These are phyloP conservation scores for Caenorhabditis sp. DNA, from an alignment of 2,888 invertebrate genomes.

Conservation along the genomic window DNA sequence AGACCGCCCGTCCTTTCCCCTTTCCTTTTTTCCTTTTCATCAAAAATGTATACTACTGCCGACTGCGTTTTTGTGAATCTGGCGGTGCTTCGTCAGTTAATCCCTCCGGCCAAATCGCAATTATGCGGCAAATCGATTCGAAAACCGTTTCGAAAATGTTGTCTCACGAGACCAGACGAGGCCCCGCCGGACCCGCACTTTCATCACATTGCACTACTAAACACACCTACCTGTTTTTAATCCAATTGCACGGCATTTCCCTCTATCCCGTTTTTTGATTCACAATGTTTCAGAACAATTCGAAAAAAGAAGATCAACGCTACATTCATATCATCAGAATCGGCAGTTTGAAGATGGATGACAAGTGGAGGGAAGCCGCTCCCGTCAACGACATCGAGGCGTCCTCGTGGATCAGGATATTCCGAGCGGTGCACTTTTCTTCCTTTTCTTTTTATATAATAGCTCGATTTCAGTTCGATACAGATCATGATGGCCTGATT, in stretches of 20 bases:
- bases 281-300: slow-evolving; percentile 27
- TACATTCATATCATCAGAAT: slow-evolving; percentile 53
- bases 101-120: slow-evolving; percentile 27
- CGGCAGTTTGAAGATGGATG: slow-evolving; percentile 52
- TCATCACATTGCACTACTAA: slow-evolving; percentile 21
- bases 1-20: slow-evolving; percentile 2
- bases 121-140: slow-evolving; percentile 27
- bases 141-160: slow-evolving; percentile 20
- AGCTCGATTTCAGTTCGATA: slow-evolving; percentile 69
- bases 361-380: slow-evolving; percentile 54
- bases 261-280: slow-evolving; percentile 20
- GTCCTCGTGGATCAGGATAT: slow-evolving; percentile 67
- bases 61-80: slow-evolving; percentile 20
- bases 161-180: slow-evolving; percentile 2
- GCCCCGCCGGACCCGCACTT: slow-evolving; percentile 12
- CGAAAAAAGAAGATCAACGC: slow-evolving; percentile 22
- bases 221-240: slow-evolving; percentile 40
- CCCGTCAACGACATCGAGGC: slow-evolving; percentile 51
- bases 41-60: slow-evolving; percentile 37
- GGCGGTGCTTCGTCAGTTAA: slow-evolving; percentile 32
- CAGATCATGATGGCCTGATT: slow-evolving; percentile 80
- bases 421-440: slow-evolving; percentile 60
- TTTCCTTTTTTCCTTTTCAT: slow-evolving; percentile 10
- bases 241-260: slow-evolving; percentile 27
- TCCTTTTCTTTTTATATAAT: background rate